Evolutionary conservation across 2,113 vertebrate genomes (phyloP).

Genomic region (Martes martes): DNA sequence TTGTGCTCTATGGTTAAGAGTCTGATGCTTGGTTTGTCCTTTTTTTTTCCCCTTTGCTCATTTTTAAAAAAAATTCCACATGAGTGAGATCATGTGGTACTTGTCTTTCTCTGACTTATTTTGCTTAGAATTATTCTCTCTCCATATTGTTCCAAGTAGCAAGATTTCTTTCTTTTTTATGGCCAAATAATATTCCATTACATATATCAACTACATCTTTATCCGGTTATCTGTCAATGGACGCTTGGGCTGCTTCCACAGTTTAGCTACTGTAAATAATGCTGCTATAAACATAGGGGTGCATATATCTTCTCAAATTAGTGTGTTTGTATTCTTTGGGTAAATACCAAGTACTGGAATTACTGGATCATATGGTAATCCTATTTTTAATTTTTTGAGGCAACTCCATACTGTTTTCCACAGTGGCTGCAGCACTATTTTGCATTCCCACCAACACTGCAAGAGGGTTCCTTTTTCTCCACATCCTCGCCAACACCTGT

Average conservation of each 20-base stretch:
- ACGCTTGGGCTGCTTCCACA: background rate
- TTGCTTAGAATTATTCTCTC: background rate
- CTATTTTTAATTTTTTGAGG: background rate
- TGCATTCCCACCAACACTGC: background rate
- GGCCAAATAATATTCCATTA: background rate
- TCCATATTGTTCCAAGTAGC: background rate
- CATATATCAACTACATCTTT: background rate
- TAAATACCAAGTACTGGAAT: background rate
- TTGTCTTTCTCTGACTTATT: background rate
- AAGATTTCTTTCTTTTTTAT: background rate
- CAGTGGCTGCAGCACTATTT: background rate
- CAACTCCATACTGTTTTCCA: background rate
- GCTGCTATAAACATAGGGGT: background rate
- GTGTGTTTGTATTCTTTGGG: background rate
- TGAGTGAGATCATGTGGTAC: background rate
- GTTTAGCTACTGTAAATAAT: background rate
- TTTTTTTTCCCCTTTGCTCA: background rate
- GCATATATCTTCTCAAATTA: background rate
- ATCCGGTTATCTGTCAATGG: background rate
- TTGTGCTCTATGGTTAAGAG: background rate
- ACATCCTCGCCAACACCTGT: background rate
- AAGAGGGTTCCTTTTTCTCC: background rate
- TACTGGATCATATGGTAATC: background rate
- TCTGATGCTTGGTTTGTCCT: background rate
- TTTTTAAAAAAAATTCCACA: background rate